Evolutionary conservation across 1,140 invertebrate genomes (phyloP).

Genomic region (Aethina tumida): DNA sequence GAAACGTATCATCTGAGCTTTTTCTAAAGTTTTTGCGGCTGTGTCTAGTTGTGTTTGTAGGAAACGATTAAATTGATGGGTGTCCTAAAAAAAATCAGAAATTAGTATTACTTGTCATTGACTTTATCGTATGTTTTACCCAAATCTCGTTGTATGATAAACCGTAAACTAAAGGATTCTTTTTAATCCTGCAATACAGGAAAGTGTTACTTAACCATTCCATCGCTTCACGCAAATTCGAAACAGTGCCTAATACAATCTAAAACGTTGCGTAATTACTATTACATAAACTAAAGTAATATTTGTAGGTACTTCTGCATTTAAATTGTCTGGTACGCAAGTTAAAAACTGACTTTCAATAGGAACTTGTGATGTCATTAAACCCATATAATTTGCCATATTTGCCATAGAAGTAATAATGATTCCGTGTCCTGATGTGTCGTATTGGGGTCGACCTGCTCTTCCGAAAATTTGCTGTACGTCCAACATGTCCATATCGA

Average conservation of each 20-base stretch:
- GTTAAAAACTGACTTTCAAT: constrained; percentile 97
- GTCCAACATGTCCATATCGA: constrained; percentile 94
- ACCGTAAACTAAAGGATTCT: constrained; percentile 73
- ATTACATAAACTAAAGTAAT: neutral
- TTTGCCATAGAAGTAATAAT: constrained; percentile 94
- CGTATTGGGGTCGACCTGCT: constrained; percentile 91
- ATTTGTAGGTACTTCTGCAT: constrained; percentile 75
- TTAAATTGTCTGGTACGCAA: constrained; percentile 90
- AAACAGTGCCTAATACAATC: constrained; percentile 88
- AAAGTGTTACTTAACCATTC: constrained; percentile 98
- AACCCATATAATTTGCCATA: constrained; percentile 84
- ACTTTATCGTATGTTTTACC: constrained; percentile 11
- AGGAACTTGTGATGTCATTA: constrained; percentile 93
- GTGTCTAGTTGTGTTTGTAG: constrained; percentile 26
- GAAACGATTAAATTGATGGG: constrained; percentile 22
- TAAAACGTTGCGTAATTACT: constrained; percentile 33
- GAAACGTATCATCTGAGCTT: constrained; percentile 90
- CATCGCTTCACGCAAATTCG: constrained; percentile 91
- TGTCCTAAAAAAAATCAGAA: constrained; percentile 14
- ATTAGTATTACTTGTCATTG: constrained; percentile 17
- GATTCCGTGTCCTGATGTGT: constrained; percentile 83
- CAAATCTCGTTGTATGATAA: constrained; percentile 27
- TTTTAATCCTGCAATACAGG: constrained; percentile 85
- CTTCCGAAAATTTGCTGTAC: constrained; percentile 99
- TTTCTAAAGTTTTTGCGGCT: constrained; percentile 79